Evolutionary conservation across 2,113 vertebrate genomes (phyloP).

Genomic region (Oryzias celebensis): DNA sequence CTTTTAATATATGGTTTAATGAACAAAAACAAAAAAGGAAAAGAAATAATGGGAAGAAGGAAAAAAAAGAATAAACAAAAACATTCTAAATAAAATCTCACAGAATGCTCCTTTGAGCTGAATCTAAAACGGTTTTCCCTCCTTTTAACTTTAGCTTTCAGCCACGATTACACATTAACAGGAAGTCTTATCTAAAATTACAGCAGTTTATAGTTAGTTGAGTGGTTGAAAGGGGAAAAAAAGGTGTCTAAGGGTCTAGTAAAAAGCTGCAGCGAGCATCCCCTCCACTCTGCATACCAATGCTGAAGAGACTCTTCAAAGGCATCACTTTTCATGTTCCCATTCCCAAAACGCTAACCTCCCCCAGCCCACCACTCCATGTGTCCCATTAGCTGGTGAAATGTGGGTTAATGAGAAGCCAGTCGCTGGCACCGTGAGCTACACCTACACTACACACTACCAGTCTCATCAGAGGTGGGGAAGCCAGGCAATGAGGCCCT

Average conservation of each 20-base stretch:
- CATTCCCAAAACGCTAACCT: conserved; percentile 8
- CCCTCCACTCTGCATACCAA: not conserved
- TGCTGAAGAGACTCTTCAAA: conserved; percentile 31
- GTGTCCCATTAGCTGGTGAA: conserved; percentile 44
- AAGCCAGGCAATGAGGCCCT: conserved; percentile 3
- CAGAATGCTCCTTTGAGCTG: too few relatives aligned
- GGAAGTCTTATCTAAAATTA: conserved; percentile 2
- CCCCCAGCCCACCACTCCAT: not conserved
- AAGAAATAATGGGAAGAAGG: too few relatives aligned
- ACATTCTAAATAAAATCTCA: too few relatives aligned
- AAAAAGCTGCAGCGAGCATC: conserved; percentile 7
- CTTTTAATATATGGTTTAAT: too few relatives aligned
- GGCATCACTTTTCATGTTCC: conserved; percentile 18
- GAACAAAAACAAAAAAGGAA: too few relatives aligned
- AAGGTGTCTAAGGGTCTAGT: conserved; percentile 5
- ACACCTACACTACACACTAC: conserved; percentile 26
- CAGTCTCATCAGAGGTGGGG: conserved; percentile 30
- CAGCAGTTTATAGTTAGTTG: not conserved
- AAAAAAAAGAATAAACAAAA: too few relatives aligned
- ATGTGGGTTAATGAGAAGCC: conserved; percentile 71
- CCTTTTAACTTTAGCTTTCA: conserved; percentile 6
- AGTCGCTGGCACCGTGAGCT: conserved; percentile 43
- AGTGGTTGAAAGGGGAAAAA: conserved; percentile 2
- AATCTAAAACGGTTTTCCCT: not conserved
- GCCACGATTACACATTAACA: not conserved